A percentile compares a stretch with the other conserved stretches of the same genome.
Evolutionary conservation across 2,888 invertebrate genomes (phyloP).

Genomic region (Caenorhabditis virilis): DNA sequence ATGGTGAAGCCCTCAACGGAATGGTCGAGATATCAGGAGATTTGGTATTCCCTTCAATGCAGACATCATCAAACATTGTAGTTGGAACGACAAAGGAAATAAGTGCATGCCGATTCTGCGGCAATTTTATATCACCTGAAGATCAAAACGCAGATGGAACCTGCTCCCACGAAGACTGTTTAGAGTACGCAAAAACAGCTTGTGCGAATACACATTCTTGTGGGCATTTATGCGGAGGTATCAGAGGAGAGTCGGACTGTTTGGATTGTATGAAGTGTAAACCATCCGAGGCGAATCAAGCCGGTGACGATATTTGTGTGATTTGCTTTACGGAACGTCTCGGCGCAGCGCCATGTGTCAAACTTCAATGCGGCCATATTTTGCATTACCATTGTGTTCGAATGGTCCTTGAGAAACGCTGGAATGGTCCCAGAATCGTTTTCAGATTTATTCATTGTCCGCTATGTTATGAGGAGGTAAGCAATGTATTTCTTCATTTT

Average conservation of each 20-base stretch:
- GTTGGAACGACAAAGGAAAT: slow-evolving; percentile 11
- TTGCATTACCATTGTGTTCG: slow-evolving; percentile 85
- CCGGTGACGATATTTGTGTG: slow-evolving; percentile 99
- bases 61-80: slow-evolving; percentile 8
- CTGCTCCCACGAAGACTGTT: slow-evolving; percentile 90
- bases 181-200: slow-evolving; percentile 80
- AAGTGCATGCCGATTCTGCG: slow-evolving; percentile 48
- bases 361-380: slow-evolving; percentile 90
- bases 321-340: slow-evolving; percentile 96
- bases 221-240: slow-evolving; percentile 77
- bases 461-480: too few species aligned
- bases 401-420: slow-evolving; percentile 75
- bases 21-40: slow-evolving; percentile 83
- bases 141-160: slow-evolving; percentile 82
- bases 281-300: slow-evolving; percentile 78
- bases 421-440: slow-evolving; percentile 93
- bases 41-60: slow-evolving; percentile 21
- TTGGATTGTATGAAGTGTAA: slow-evolving; percentile 46
- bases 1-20: slow-evolving; percentile 85
- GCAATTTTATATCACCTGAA: slow-evolving; percentile 28
- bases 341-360: slow-evolving; percentile 88
- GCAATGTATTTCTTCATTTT: too few species aligned
- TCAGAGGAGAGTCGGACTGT: slow-evolving; percentile 35
- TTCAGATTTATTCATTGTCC: slow-evolving; percentile 95
- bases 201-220: slow-evolving; percentile 81